Conservation (phyloP, 2,113 vertebrate species). For the Physeter macrocephalus region DNA sequence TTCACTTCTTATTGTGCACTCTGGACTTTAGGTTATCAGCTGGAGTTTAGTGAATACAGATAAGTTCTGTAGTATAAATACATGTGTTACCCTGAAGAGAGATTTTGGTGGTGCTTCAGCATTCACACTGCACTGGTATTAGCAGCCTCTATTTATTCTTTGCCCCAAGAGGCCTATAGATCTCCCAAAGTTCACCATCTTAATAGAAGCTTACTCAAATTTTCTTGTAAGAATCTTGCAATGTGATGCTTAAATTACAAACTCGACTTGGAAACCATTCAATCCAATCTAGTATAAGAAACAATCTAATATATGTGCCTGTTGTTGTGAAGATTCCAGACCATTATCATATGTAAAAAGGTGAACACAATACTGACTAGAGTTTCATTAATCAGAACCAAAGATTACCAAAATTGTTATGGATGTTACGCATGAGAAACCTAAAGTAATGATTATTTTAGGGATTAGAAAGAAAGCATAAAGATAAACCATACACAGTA, state of each 20-base stretch:
- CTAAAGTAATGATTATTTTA: background rate
- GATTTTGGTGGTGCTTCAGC: background rate
- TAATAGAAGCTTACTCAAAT: background rate
- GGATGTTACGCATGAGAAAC: background rate
- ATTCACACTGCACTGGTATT: background rate
- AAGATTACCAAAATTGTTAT: background rate
- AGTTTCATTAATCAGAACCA: conserved; percentile 5
- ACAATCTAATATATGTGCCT: background rate
- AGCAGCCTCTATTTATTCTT: background rate
- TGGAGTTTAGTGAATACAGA: conserved; percentile 14
- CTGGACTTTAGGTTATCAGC: background rate
- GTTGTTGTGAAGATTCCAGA: background rate
- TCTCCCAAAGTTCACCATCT: background rate
- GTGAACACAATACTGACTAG: background rate
- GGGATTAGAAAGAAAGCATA: background rate
- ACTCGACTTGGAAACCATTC: background rate
- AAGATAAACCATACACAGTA: background rate
- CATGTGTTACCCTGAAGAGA: background rate
- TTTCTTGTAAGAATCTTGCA: background rate
- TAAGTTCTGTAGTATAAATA: conserved; percentile 1
- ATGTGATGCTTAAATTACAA: background rate
- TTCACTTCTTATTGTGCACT: conserved; percentile 2
- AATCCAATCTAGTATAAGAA: background rate
- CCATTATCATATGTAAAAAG: background rate
- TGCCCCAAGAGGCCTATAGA: background rate